Conservation (phyloP, 2,797 vertebrate species). For the Lerista edwardsae region DNA sequence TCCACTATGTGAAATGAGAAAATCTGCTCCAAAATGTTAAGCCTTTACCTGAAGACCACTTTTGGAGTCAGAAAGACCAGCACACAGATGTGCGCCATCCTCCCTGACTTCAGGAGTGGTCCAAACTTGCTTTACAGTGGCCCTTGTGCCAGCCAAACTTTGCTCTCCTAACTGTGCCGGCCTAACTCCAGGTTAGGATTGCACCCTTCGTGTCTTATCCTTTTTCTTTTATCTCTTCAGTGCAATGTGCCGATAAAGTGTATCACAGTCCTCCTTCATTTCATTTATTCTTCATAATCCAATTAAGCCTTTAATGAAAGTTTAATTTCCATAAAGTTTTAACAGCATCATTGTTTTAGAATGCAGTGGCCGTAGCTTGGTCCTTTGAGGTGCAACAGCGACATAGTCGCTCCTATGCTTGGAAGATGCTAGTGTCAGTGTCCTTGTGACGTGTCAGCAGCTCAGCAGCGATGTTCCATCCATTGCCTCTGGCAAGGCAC, state of each 20-base stretch:
- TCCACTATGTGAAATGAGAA: too few relatives aligned
- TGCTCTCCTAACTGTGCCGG: too few relatives aligned
- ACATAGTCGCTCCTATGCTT: too few relatives aligned
- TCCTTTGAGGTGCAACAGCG: background rate
- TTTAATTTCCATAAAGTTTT: background rate
- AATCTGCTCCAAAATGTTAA: too few relatives aligned
- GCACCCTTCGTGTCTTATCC: too few relatives aligned
- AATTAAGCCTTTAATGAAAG: slow-evolving; percentile 19
- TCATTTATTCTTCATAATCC: slow-evolving; percentile 27
- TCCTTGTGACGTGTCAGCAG: background rate
- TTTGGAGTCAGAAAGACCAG: too few relatives aligned
- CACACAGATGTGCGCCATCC: too few relatives aligned
- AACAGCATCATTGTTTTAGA: background rate
- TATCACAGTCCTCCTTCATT: background rate
- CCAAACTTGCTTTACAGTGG: too few relatives aligned
- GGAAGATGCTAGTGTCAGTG: background rate
- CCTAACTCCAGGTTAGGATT: too few relatives aligned
- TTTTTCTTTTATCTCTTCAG: background rate
- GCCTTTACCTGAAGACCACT: too few relatives aligned
- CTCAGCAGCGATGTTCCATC: background rate
- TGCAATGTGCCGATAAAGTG: background rate
- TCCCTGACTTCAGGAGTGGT: too few relatives aligned
- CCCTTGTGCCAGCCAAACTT: too few relatives aligned
- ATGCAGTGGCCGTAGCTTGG: background rate
- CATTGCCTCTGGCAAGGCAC: background rate